Evolutionary conservation across 1,140 invertebrate species (phyloP), one percentile per base, ranked within the genome.

Genomic region (Neodiprion virginianus): DNA sequence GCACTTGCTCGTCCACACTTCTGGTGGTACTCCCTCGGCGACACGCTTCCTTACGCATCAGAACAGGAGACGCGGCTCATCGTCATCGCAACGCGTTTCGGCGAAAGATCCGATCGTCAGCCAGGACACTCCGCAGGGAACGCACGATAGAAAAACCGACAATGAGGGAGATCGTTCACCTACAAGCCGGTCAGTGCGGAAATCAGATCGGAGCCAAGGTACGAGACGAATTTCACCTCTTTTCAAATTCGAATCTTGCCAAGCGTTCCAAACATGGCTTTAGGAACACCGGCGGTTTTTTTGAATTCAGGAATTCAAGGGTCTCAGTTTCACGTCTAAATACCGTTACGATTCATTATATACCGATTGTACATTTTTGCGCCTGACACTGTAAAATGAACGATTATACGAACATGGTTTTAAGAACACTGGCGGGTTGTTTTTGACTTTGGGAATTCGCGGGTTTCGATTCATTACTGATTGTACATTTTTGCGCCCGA

Each of bases 161-260:
- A 74, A 94, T 94, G 93, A 90, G 93, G 83, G 93, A 94, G 91
- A 94, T 94, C 82, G 93, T 94, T 77, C 93, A 94, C 84, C 88
- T 94, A 75, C 93, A 94, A 85, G 93, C 92, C 75, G 93, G 93
- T 75, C 93, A 94, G 86, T 94, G 93, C 83, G 93, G 93, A 71
- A 94, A 94, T 84, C 93, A 94, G 84, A 94, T 94, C 80, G 93
- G 93, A 81, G 91, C 93, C 7, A 94, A 94, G 90, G 92, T 93
- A 88, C 28, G 28, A 85, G 79, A 79, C 50, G 69, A 1, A 50
- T 69, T 71, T 76, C 74, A 23, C 23, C 21, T 69, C 14, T 69
- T 12, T 69, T 65, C 17, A 40, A 40, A 40, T 40, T 5, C 28
- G 28, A 40, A 40, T 40, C 28, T 3, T 3, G 2, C 28, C 28